Evolutionary conservation across 2,113 vertebrate genomes (phyloP).

Genomic region (Chloropsis hardwickii): DNA sequence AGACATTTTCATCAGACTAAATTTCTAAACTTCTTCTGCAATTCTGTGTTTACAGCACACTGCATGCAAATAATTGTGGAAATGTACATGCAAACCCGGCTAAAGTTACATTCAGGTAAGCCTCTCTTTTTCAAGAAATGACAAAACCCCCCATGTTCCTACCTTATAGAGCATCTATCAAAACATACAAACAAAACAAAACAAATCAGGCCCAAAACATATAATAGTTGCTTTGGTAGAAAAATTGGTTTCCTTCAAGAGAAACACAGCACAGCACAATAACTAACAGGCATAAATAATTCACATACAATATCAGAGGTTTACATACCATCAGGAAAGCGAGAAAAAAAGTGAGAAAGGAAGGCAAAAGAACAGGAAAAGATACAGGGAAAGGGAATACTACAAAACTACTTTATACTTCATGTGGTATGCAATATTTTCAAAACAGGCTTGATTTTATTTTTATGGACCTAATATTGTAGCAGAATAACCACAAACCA

Average conservation of each 20-base stretch:
- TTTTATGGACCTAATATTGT: not conserved
- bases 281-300: slow-evolving; percentile 56
- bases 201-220: slow-evolving; percentile 21
- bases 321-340: slow-evolving; percentile 54
- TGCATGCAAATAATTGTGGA: not conserved
- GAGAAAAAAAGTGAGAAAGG: not conserved
- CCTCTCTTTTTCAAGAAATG: not conserved
- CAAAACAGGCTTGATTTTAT: not conserved
- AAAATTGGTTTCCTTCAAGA: slow-evolving; percentile 6
- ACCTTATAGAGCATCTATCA: not conserved
- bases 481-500: slow-evolving; percentile 4
- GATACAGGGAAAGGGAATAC: not conserved
- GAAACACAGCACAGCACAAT: slow-evolving; percentile 54
- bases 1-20: not conserved
- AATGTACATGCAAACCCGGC: not conserved
- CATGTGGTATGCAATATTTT: not conserved
- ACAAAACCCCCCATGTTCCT: not conserved
- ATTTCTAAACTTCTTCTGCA: not conserved
- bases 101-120: not conserved
- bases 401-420: not conserved
- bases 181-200: slow-evolving; percentile 38
- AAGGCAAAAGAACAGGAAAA: slow-evolving; percentile 36
- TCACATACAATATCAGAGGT: slow-evolving; percentile 44
- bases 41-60: not conserved
- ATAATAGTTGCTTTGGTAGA: slow-evolving; percentile 30